Evolutionary conservation across 2,113 vertebrate genomes (phyloP).

Genomic region (Myotis lucifugus): DNA sequence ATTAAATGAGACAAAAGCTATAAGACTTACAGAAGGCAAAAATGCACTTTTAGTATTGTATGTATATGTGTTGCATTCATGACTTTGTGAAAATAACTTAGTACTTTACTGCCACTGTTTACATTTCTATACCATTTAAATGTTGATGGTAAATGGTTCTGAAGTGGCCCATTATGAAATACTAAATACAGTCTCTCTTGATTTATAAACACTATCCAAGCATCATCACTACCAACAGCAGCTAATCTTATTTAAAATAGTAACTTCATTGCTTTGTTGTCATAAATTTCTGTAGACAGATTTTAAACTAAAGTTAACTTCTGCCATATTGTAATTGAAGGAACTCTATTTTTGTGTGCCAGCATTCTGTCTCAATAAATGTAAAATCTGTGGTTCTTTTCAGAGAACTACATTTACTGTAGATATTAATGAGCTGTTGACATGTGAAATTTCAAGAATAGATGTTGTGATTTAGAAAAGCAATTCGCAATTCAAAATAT

Average conservation of each 20-base stretch:
- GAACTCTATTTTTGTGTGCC: conserved; percentile 81
- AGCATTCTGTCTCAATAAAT: conserved; percentile 85
- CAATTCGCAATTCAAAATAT: conserved; percentile 85
- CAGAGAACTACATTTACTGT: conserved; percentile 81
- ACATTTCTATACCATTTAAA: conserved; percentile 79
- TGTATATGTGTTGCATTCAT: conserved; percentile 65
- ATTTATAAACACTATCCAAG: conserved; percentile 82
- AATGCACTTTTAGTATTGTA: conserved; percentile 62
- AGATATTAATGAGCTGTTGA: conserved; percentile 86
- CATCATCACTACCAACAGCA: conserved; percentile 77
- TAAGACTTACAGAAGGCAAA: not conserved
- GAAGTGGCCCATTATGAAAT: conserved; percentile 81
- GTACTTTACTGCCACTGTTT: conserved; percentile 76
- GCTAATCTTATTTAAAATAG: conserved; percentile 85
- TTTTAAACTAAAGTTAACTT: conserved; percentile 86
- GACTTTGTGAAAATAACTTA: conserved; percentile 72
- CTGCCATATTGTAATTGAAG: conserved; percentile 85
- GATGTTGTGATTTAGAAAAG: conserved; percentile 85
- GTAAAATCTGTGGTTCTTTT: conserved; percentile 82
- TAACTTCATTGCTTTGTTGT: conserved; percentile 81
- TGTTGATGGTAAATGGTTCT: conserved; percentile 79
- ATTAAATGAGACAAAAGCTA: conserved; percentile 5
- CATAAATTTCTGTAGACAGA: conserved; percentile 82
- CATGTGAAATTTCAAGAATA: conserved; percentile 85
- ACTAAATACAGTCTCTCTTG: conserved; percentile 76